These are phyloP conservation scores for Syngnathus rostellatus DNA, from an alignment of 2,797 vertebrate genomes.

Conservation along the genomic window DNA sequence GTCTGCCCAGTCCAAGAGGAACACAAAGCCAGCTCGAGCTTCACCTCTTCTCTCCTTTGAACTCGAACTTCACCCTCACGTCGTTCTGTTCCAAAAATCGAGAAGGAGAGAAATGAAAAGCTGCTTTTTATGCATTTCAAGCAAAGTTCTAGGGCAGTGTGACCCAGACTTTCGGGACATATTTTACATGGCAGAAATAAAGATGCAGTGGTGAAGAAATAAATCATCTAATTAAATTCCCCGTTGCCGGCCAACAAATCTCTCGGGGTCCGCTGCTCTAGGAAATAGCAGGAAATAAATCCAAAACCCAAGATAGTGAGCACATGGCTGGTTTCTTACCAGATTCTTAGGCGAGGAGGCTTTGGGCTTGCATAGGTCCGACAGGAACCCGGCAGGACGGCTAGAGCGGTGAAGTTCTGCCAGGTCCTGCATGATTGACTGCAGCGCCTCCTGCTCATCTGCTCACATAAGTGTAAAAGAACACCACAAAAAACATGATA, in stretches of 20 bases:
- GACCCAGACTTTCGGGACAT: too few relatives aligned
- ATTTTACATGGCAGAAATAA: too few relatives aligned
- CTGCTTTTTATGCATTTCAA: background rate
- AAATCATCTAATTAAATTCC: too few relatives aligned
- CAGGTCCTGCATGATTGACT: conserved; percentile 99
- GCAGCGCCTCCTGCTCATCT: conserved; percentile 96
- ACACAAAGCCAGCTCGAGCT: conserved; percentile 1
- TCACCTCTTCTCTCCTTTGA: conserved; percentile 97
- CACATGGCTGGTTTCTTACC: conserved; percentile 57
- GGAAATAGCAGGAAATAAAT: background rate
- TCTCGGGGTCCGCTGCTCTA: background rate
- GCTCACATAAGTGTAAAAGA: conserved; percentile 10
- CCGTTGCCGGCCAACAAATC: background rate
- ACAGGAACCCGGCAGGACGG: conserved; percentile 78
- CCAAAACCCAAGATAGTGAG: background rate
- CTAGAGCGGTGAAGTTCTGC: conserved; percentile 94
- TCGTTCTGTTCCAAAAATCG: conserved; percentile 76
- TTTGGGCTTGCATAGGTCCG: conserved; percentile 85
- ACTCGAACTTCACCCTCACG: conserved; percentile 97
- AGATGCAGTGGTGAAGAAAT: too few relatives aligned
- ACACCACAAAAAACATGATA: background rate
- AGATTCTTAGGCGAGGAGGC: conserved; percentile 91
- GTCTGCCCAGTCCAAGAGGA: background rate
- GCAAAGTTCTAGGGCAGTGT: too few relatives aligned
- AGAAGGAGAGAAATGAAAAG: background rate